Evolutionary conservation across 2,888 invertebrate species (phyloP), one percentile per base, ranked within the genome.

Genomic region (Chrysomela aeneicollis): DNA sequence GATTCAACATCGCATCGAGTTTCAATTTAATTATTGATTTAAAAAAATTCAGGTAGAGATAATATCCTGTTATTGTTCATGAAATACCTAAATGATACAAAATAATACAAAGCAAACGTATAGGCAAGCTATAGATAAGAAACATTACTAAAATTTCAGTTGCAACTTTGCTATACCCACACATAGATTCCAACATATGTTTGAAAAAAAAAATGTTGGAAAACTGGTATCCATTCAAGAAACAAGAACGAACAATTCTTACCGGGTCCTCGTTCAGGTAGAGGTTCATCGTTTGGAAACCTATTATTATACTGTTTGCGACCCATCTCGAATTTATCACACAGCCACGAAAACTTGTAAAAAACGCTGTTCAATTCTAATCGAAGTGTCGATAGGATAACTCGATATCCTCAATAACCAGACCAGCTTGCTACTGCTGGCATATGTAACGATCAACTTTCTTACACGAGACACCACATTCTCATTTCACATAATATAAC

Each of bases 231-330:
- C 2, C 26, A 6, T 42, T 42, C 15, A 15, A 42, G 15, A 42
- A 42, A 42, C 15, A 42, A 42, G 3, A 42, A 42, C 2, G 21
- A 6, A 88, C 77, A 76, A 78, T 77, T 82, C 85, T 85, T 83
- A 87, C 87, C 86, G 71, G 86, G 83, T 73, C 85, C 85, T 65
- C 83, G 78, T 73, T 85, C 85, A 9, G 86, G 85, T 46, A 86
- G 76, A 37, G 81, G 80, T 68, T 82, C 79, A 26, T 74, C 69
- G 59, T 81, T 77, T 62, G 77, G 73, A 54, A 71, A 71, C 30
- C 68, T 74, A 77, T 74, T 75, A 77, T 72, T 74, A 70, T 76
- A 78, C 65, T 82, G 82, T 73, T 78, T 85, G 53, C 84, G 83
- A 67, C 82, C 84, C 86, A 86, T 86, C 71, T 78, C 82, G 32